phyloP scores from a whole-genome alignment of 2,888 invertebrate genomes.

The Vesta saturnalis region DNA sequence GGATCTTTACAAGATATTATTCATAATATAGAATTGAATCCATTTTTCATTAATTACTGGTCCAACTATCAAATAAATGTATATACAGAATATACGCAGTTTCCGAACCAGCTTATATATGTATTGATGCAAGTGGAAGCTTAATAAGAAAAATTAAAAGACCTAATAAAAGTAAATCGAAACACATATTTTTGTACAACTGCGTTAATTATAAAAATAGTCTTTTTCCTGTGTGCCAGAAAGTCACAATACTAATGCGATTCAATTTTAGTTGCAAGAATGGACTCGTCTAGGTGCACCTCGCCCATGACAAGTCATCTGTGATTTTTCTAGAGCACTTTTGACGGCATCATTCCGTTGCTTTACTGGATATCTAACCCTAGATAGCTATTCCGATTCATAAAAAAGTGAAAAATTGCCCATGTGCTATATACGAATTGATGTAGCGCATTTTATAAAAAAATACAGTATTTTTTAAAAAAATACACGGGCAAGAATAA shows the following conservation, averaged over 20 bases:
- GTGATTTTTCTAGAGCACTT: too few species aligned
- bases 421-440: background rate
- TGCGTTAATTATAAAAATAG: conserved; percentile 11
- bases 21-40: conserved; percentile 12
- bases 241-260: conserved; percentile 19
- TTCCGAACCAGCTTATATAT: too few species aligned
- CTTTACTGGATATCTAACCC: background rate
- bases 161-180: background rate
- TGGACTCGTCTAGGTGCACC: conserved; percentile 19
- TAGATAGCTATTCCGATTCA: background rate
- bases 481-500: background rate
- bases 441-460: background rate
- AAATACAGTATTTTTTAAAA: background rate
- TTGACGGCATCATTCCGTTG: background rate
- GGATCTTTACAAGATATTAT: background rate
- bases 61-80: conserved; percentile 8
- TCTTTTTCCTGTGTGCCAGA: conserved; percentile 16
- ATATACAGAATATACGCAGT: too few species aligned
- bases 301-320: too few species aligned
- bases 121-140: too few species aligned
- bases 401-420: background rate
- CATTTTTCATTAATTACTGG: conserved; percentile 15
- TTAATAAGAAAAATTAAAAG: too few species aligned
- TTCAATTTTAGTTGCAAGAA: conserved; percentile 21
- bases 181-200: conserved; percentile 13